Evolutionary conservation across 2,888 invertebrate species (phyloP), one percentile per base, ranked within the genome.

Genomic region (Andrena trimmerana): DNA sequence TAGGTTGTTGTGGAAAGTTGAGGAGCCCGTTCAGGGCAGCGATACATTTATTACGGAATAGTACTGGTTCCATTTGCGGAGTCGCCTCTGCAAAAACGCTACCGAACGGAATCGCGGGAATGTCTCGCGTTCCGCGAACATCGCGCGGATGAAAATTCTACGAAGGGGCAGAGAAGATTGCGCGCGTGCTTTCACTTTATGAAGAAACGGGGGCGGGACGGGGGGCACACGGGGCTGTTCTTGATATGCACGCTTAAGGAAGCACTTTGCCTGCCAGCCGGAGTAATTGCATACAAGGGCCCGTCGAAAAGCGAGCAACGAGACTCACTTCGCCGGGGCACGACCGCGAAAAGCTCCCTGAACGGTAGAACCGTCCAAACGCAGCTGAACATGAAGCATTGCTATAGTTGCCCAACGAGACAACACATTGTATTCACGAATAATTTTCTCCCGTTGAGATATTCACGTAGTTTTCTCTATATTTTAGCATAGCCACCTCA

Each of bases 281-380:
- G 78, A 87, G 89, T 88, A 88, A 89, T 87, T 89, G 88, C 88
- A 87, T 85, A 87, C 85, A 78, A 78, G 89, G 81, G 81, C 63
- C 75, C 81, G 73, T 88, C 89, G 57, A 57, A 85, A 87, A 89
- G 65, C 81, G 83, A 83, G 85, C 82, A 87, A 85, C 87, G 76
- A 87, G 72, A 33, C 70, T 48, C 33, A 60, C 48, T 42, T 48
- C 60, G 42, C 72, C 66, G 59, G 16, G 36, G n/a, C 77, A 63
- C 50, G 75, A 57, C 33, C 54, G 66, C 72, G 52, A 69, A 77
- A 66, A 50, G 20, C 65, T 63, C 62, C 66, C 42, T 42, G 50
- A 66, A 66, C 48, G 65, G 59, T 52, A 57, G 57, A 24, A 57
- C 24, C 24, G 24, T 24, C 24, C 24, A 27, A 24, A 10, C 24